These are phyloP conservation scores for Gadus macrocephalus DNA, from an alignment of 2,113 vertebrate species.

Conservation along the genomic window DNA sequence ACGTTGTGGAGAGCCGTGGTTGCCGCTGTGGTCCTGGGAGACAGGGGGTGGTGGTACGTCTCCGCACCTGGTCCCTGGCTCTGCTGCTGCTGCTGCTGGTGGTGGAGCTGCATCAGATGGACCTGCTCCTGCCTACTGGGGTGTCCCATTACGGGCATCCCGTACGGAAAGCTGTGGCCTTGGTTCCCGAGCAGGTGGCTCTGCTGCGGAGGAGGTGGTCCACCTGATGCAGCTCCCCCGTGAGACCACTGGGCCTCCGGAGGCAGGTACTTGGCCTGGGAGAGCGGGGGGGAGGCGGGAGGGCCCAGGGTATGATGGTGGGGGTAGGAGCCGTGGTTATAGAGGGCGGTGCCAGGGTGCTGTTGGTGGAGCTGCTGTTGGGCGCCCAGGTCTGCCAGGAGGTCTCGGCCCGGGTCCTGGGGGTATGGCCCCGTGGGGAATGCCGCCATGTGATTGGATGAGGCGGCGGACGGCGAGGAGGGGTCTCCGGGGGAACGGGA, in stretches of 20 bases:
- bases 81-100: slow-evolving; percentile 76
- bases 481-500: slow-evolving; percentile 82
- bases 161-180: slow-evolving; percentile 81
- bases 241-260: slow-evolving; percentile 93
- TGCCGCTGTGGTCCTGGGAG: slow-evolving; percentile 86
- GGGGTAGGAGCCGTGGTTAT: slow-evolving; percentile 78
- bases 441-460: slow-evolving; percentile 72
- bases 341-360: slow-evolving; percentile 78
- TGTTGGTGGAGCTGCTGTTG: slow-evolving; percentile 78
- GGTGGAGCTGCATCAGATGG: slow-evolving; percentile 90
- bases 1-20: slow-evolving; percentile 90
- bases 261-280: slow-evolving; percentile 88
- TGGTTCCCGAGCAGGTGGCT: slow-evolving; percentile 84
- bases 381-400: slow-evolving; percentile 71
- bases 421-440: slow-evolving; percentile 73
- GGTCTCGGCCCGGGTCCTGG: slow-evolving; percentile 79
- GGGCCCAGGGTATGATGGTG: slow-evolving; percentile 86
- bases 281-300: slow-evolving; percentile 74
- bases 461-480: slow-evolving; percentile 68
- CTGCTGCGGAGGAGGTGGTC: slow-evolving; percentile 66
- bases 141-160: slow-evolving; percentile 86
- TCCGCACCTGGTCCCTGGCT: slow-evolving; percentile 79
- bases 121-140: slow-evolving; percentile 82
- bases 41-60: slow-evolving; percentile 84
- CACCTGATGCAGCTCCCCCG: slow-evolving; percentile 72